Conservation (phyloP, 2,888 invertebrate genomes). For the Diaprepes abbreviatus region DNA sequence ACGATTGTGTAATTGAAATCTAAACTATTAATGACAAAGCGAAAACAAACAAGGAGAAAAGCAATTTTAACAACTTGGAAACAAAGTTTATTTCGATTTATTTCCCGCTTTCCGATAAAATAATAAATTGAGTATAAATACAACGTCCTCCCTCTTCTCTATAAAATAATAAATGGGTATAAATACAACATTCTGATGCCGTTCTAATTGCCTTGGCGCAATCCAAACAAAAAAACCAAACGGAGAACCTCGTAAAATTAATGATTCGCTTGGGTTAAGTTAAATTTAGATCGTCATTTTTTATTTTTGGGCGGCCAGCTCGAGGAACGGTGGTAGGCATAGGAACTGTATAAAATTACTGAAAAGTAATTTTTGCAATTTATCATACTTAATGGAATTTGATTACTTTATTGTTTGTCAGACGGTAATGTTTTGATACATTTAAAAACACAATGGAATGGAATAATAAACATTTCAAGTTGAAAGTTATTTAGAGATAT, state of each 20-base stretch:
- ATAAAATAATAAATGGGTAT: conserved; percentile 22
- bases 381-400: conserved; percentile 14
- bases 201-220: conserved; percentile 17
- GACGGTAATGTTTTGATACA: background rate
- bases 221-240: conserved; percentile 21
- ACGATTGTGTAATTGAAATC: conserved; percentile 14
- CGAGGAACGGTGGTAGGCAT: conserved; percentile 1
- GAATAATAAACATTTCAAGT: background rate
- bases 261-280: conserved; percentile 22
- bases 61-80: conserved; percentile 17
- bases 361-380: conserved; percentile 11
- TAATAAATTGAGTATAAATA: conserved; percentile 17
- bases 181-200: conserved; percentile 24
- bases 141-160: conserved; percentile 9
- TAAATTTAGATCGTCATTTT: conserved; percentile 21
- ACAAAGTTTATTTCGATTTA: conserved; percentile 14
- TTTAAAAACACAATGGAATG: background rate
- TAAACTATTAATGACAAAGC: conserved; percentile 19
- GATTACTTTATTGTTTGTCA: conserved; percentile 10
- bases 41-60: conserved; percentile 12
- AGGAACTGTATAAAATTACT: conserved; percentile 10
- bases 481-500: no score
- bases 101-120: conserved; percentile 18
- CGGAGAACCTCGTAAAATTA: conserved; percentile 18
- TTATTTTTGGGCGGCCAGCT: conserved; percentile 12